Evolutionary conservation across 1,140 invertebrate species (phyloP), one percentile per base, ranked within the genome.

Genomic region (Drosophila sechellia): DNA sequence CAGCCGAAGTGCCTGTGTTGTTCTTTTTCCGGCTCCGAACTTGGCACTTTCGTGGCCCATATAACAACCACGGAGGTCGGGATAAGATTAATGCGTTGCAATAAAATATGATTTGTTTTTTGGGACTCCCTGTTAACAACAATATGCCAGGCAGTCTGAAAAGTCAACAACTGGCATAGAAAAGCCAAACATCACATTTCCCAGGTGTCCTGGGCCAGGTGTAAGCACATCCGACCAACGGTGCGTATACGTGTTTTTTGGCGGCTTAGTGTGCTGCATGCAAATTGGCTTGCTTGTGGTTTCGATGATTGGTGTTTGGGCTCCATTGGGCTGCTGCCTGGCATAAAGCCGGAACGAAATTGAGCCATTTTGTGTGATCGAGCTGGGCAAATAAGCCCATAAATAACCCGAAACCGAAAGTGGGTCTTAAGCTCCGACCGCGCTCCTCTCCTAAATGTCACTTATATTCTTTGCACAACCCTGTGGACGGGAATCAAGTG

Each of bases 61-160:
- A 76, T 40, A 66, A 39, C 49, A 49, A 46, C 31, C 53, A 22
- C 49, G 25, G 31, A 35, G 22, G 74, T 39, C 15, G 37, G 66
- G 75, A 59, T 73, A 89, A 87, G 83, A 86, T 86, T 86, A 86
- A 86, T 86, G 83, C 66, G 79, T 77, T 83, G 68, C 85, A 86
- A 86, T 86, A 86, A 87, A 87, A 87, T 79, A 83, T 86, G 83
- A 86, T 86, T 86, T 87, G 83, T 87, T 87, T 81, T 55, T 58
- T 35, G 50, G 58, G 45, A 42, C 46, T 54, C 61, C 50, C 66
- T 79, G 59, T 65, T 64, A 54, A 64, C 78, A 54, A 64, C 77
- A 69, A 63, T 70, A 43, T 66, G 46, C 54, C 77, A 22, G 49
- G 49, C 57, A 45, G 80, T 66, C 83, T 72, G 75, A 72, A 83